phyloP scores from a whole-genome alignment of 2,888 invertebrate species.

The Idaea biselata region DNA sequence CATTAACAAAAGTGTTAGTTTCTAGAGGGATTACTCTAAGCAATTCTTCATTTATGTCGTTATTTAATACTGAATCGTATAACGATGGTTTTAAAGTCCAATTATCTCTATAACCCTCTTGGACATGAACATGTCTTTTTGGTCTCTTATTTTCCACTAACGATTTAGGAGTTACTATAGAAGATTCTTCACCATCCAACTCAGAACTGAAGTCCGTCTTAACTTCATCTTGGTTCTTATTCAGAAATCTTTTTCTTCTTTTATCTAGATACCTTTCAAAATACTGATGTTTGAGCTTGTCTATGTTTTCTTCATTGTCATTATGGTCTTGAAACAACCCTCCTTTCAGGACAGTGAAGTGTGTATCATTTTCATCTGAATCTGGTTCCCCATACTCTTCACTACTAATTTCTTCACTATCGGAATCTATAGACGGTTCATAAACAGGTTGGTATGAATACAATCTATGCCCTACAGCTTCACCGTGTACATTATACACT shows the following conservation, averaged over 20 bases:
- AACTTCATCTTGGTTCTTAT: slow-evolving; percentile 46
- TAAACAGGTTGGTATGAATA: slow-evolving; percentile 75
- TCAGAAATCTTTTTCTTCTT: slow-evolving; percentile 63
- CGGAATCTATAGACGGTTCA: slow-evolving; percentile 56
- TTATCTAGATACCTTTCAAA: slow-evolving; percentile 71
- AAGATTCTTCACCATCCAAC: slow-evolving; percentile 47
- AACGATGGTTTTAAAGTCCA: slow-evolving; percentile 45
- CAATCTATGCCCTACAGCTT: slow-evolving; percentile 70
- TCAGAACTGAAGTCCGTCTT: slow-evolving; percentile 52
- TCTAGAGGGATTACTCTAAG: slow-evolving; percentile 65
- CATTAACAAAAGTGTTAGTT: slow-evolving; percentile 12
- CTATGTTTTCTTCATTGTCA: slow-evolving; percentile 53
- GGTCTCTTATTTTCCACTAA: slow-evolving; percentile 38
- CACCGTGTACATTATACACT: slow-evolving; percentile 72
- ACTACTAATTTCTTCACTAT: slow-evolving; percentile 48
- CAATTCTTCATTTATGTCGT: slow-evolving; percentile 48
- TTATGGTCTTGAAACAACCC: slow-evolving; percentile 60
- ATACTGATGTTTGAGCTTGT: slow-evolving; percentile 69
- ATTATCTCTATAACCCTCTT: slow-evolving; percentile 51
- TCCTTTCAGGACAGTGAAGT: slow-evolving; percentile 69
- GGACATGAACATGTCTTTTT: slow-evolving; percentile 50
- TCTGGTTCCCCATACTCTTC: slow-evolving; percentile 51
- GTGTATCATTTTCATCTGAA: slow-evolving; percentile 53
- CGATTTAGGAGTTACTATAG: slow-evolving; percentile 39
- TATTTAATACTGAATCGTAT: slow-evolving; percentile 36